phyloP scores from a whole-genome alignment of 2,888 invertebrate genomes.

The Linnaemya tessellans region DNA sequence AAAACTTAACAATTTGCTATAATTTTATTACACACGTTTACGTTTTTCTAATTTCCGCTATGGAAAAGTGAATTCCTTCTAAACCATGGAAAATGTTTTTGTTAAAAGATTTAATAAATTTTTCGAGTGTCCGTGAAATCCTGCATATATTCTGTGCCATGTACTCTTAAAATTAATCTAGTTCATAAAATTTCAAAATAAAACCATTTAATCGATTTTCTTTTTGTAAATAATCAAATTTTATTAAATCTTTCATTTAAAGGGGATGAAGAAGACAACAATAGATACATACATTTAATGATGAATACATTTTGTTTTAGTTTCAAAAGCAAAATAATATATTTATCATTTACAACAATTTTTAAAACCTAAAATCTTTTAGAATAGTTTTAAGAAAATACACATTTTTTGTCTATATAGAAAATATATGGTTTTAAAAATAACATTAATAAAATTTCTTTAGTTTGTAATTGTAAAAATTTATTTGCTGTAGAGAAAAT shows the following conservation, averaged over 20 bases:
- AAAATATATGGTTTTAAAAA: constrained; percentile 18
- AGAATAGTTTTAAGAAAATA: constrained; percentile 38
- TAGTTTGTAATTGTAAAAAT: background rate
- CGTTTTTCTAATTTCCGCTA: too few species aligned
- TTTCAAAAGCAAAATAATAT: constrained; percentile 12
- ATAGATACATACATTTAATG: constrained; percentile 71
- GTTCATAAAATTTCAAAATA: too few species aligned
- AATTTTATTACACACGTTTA: too few species aligned
- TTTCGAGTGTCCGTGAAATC: too few species aligned
- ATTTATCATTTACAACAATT: constrained; percentile 48
- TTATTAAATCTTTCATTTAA: constrained; percentile 62
- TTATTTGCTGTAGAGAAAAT: background rate
- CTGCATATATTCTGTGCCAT: too few species aligned
- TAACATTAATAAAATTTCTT: constrained; percentile 12
- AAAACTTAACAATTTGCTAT: too few species aligned
- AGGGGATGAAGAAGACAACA: constrained; percentile 76
- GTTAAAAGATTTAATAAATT: too few species aligned
- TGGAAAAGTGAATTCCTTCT: too few species aligned
- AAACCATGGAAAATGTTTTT: too few species aligned
- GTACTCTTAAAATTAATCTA: too few species aligned
- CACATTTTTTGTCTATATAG: constrained; percentile 35
- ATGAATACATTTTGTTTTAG: constrained; percentile 58
- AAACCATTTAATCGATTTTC: too few species aligned
- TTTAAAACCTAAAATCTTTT: constrained; percentile 19
- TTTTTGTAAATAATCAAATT: constrained; percentile 64